Evolutionary conservation across 1,140 invertebrate species (phyloP).

Genomic region (Sipha flava): DNA sequence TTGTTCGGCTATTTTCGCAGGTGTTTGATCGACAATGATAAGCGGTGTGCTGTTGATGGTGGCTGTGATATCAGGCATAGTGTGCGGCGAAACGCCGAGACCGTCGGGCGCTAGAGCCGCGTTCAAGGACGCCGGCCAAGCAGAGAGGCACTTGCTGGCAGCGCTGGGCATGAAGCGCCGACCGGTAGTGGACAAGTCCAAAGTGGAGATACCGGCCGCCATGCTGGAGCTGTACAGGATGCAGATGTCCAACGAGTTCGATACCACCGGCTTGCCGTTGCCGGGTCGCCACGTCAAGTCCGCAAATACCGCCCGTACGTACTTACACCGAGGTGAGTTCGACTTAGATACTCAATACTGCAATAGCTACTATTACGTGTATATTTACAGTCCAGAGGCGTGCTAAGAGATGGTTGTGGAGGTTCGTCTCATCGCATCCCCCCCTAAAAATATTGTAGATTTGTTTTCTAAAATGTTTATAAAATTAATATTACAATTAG

Average conservation of each 20-base stretch:
- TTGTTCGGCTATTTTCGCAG: conserved; percentile 37
- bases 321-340: conserved; percentile 65
- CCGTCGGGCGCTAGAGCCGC: conserved; percentile 33
- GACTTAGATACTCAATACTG: too few relatives aligned
- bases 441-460: too few relatives aligned
- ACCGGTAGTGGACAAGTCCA: conserved; percentile 47
- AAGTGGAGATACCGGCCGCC: conserved; percentile 61
- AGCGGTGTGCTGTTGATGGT: conserved; percentile 46
- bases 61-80: conserved; percentile 32
- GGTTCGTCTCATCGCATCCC: too few relatives aligned
- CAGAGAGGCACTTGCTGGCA: conserved; percentile 61
- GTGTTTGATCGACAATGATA: conserved; percentile 49
- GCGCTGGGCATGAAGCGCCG: conserved; percentile 63
- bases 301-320: conserved; percentile 79
- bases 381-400: too few relatives aligned
- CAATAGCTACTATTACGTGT: too few relatives aligned
- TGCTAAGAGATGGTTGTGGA: too few relatives aligned
- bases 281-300: conserved; percentile 56
- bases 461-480: too few relatives aligned
- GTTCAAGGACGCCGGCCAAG: conserved; percentile 40
- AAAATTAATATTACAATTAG: too few relatives aligned
- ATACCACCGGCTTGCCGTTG: conserved; percentile 56
- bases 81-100: conserved; percentile 33
- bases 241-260: conserved; percentile 50
- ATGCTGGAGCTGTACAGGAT: conserved; percentile 67